Base-by-base conservation (phyloP, 2,888 invertebrate species). In the Erynnis tages region DNA sequence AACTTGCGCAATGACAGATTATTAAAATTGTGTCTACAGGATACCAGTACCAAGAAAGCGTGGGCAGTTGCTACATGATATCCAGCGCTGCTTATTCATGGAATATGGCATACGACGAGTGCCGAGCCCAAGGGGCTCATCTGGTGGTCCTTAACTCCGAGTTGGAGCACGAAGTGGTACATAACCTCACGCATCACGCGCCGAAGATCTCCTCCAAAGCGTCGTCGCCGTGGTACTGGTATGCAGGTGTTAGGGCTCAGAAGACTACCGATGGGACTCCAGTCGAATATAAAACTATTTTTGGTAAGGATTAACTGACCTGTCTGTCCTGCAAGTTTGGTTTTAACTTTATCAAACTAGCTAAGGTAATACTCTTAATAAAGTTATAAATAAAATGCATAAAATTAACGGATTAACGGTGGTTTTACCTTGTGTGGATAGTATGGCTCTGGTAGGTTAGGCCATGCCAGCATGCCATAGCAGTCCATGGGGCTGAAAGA, bases 11-110 rank as follows among this genome's bases (percentile, higher is more conserved):
- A n/a, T n/a, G n/a, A n/a, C n/a, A n/a, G n/a, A n/a, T n/a, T n/a
- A n/a, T n/a, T n/a, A n/a, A n/a, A n/a, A n/a, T n/a, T n/a, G n/a
- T n/a, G n/a, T n/a, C 67, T 13, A 25, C 62, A 83, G 83, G 57
- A 21, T 84, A 81, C 57, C 41, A 56, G 25, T 75, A 73, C 60
- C 60, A 61, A 6, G 48, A 59, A n/a, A 65, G 64, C 30, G 61
- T 70, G 1, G 67, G 74, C 1, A 80, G 82, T 49, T 85, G 86
- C 57, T 86, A 86, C 65, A 79, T 67, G 38, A 67, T 82, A 0
- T 66, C 79, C 0, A 27, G 13, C 0, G 8, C 59, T 0, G 57
- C 73, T 0, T 69, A 56, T 25, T 65, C 76, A 0, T 86, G 86
- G 86, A 73, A 79, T 46, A 65, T 79, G 47, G 83, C 83, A 0